A percentile compares a stretch with the other conserved stretches of the same genome.
Conservation (phyloP, 2,113 vertebrate species). For the Picathartes gymnocephalus region DNA sequence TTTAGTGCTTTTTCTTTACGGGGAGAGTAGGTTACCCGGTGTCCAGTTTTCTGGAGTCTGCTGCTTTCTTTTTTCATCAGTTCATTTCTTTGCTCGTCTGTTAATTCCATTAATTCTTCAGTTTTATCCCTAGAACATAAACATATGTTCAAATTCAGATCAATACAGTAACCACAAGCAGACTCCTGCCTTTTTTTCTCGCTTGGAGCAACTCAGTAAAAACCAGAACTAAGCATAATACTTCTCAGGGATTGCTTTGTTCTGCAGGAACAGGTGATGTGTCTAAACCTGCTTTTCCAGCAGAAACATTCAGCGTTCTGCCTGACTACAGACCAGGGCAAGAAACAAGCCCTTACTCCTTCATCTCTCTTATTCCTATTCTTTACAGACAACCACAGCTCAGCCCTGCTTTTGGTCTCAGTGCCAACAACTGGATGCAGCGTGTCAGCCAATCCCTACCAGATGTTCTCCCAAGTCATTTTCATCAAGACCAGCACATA, state of each 20-base stretch:
- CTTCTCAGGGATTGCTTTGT: neutral
- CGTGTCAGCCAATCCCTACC: neutral
- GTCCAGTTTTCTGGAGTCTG: slow-evolving; percentile 94
- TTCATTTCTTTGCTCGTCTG: slow-evolving; percentile 94
- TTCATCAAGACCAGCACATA: neutral
- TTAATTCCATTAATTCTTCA: slow-evolving; percentile 90
- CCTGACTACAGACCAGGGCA: neutral
- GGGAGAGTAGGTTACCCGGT: slow-evolving; percentile 95
- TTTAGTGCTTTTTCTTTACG: slow-evolving; percentile 99
- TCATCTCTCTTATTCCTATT: neutral
- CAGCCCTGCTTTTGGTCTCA: neutral
- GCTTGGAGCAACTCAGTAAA: neutral
- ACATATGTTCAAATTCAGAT: neutral
- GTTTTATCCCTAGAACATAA: slow-evolving; percentile 82
- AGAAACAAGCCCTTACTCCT: neutral
- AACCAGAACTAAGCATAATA: neutral
- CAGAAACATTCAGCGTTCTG: neutral
- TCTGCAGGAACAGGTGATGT: neutral
- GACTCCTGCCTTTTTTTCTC: neutral
- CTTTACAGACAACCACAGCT: rapidly evolving
- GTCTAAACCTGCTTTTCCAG: neutral
- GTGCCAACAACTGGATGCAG: neutral
- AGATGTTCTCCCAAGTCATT: neutral
- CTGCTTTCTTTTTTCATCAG: slow-evolving; percentile 99
- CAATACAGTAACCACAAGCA: neutral